Evolutionary conservation across 2,797 vertebrate genomes (phyloP).

Genomic region (Labroides dimidiatus): DNA sequence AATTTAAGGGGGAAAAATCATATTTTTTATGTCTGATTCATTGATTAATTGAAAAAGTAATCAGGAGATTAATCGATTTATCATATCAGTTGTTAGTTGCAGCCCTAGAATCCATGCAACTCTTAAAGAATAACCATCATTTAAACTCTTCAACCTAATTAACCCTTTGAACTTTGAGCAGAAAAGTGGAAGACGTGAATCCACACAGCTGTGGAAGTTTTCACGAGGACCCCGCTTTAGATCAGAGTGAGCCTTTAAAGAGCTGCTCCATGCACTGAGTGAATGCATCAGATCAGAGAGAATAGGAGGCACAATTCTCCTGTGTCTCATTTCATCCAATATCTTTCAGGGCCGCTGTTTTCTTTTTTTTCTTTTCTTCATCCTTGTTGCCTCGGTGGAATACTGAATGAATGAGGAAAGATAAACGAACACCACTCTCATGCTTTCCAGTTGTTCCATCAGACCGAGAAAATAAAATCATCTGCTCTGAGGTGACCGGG

Average conservation of each 20-base stretch:
- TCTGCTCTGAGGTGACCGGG: slow-evolving; percentile 48
- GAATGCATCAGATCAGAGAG: slow-evolving; percentile 68
- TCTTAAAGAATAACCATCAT: neutral
- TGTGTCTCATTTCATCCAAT: slow-evolving; percentile 76
- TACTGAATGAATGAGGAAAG: slow-evolving; percentile 63
- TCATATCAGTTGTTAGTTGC: too few relatives aligned
- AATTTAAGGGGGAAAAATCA: too few relatives aligned
- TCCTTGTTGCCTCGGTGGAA: slow-evolving; percentile 57
- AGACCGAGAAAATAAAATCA: slow-evolving; percentile 69
- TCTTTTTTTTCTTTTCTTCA: slow-evolving; percentile 51
- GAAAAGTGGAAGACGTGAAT: slow-evolving; percentile 3
- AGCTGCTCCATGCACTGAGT: slow-evolving; percentile 52
- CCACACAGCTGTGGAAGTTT: slow-evolving; percentile 20
- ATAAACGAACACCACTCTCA: slow-evolving; percentile 54
- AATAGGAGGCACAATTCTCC: slow-evolving; percentile 65
- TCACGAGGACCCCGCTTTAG: slow-evolving; percentile 25
- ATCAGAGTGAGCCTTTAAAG: slow-evolving; percentile 63
- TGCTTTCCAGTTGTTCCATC: slow-evolving; percentile 53
- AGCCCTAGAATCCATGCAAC: too few relatives aligned
- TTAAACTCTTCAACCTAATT: slow-evolving; percentile 24
- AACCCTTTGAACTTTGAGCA: slow-evolving; percentile 6
- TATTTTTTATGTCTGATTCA: too few relatives aligned
- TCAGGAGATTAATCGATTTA: too few relatives aligned
- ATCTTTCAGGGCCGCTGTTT: slow-evolving; percentile 73
- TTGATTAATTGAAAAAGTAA: too few relatives aligned